Base-by-base conservation (phyloP, 2,797 vertebrate genomes). In the Gymnodraco acuticeps region DNA sequence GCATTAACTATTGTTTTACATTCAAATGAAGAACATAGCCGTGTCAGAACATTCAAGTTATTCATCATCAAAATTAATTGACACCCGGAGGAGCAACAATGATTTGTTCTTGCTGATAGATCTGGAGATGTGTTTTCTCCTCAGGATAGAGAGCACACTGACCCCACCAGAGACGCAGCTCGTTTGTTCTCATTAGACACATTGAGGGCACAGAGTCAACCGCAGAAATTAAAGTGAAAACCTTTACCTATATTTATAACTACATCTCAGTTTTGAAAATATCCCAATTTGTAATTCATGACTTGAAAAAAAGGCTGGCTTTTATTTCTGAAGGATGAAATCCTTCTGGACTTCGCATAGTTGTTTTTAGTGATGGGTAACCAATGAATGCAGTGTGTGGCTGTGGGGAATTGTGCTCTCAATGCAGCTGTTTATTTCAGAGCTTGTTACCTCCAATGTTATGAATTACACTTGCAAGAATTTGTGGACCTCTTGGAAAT, bases 181-280 rank as follows among this genome's bases (percentile, higher is more conserved):
- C 77, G 75, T 76, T 86, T 76, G 54, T 80, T 83, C 74, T 86
- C 88, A 90, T 90, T 84, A 75, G 70, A 85, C 67, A 64, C 73
- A 77, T 20, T n/a, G 55, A 63, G 47, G 70, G 55, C 47, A 64
- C 5, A 1, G 31, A 78, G 70, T 66, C 62, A 68, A 23, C 55
- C 17, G 46, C 53, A 67, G 59, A 31, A 42, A 75, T 54, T 10
- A 46, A 79, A 60, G 56, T 38, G 23, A 27, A 42, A 73, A 55
- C 15, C 8, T 54, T 74, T 43, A 67, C 14, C 64, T 50, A 3
- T 16, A 11, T 45, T 42, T 73, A 60, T 54, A 4, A 6, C 52
- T 43, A 3, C 16, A 3, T 45, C 31, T 55, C 14, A 2, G 33
- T 47, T 76, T 64, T 43, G 33, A 72, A 75, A 76, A 64, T 64